Evolutionary conservation across 2,113 vertebrate genomes (phyloP).

Genomic region (Pachypanchax playfairii): DNA sequence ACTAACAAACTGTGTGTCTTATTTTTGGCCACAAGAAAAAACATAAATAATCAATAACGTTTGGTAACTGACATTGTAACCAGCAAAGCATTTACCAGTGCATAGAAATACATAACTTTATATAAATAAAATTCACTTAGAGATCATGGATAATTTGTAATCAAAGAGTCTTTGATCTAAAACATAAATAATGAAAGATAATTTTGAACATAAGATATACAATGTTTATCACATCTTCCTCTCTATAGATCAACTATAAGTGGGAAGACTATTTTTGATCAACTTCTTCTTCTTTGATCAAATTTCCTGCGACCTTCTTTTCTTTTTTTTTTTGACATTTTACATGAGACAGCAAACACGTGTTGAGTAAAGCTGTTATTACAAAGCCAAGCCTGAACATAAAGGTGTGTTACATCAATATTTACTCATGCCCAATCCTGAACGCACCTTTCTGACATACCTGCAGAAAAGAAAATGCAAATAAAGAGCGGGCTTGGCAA

Average conservation of each 20-base stretch:
- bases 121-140: constrained; percentile 59
- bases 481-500: constrained; percentile 30
- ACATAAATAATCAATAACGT: constrained; percentile 50
- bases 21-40: constrained; percentile 60
- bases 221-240: constrained; percentile 10
- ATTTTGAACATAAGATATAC: constrained; percentile 16
- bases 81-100: constrained; percentile 77
- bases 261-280: constrained; percentile 18
- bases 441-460: constrained; percentile 46
- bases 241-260: constrained; percentile 41
- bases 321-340: constrained; percentile 18
- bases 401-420: constrained; percentile 67
- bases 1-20: constrained; percentile 23
- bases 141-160: constrained; percentile 28
- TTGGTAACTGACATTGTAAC: constrained; percentile 78
- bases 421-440: constrained; percentile 54
- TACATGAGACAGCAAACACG: constrained; percentile 8
- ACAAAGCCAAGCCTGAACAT: constrained; percentile 39
- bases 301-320: constrained; percentile 1
- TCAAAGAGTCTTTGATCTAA: constrained; percentile 48
- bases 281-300: constrained; percentile 32
- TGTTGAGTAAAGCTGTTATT: constrained; percentile 19
- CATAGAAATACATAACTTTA: constrained; percentile 64
- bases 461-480: constrained; percentile 36
- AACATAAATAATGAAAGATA: constrained; percentile 37